These are phyloP conservation scores for Cylloceria caligata DNA, from an alignment of 2,888 invertebrate genomes.

Conservation along the genomic window DNA sequence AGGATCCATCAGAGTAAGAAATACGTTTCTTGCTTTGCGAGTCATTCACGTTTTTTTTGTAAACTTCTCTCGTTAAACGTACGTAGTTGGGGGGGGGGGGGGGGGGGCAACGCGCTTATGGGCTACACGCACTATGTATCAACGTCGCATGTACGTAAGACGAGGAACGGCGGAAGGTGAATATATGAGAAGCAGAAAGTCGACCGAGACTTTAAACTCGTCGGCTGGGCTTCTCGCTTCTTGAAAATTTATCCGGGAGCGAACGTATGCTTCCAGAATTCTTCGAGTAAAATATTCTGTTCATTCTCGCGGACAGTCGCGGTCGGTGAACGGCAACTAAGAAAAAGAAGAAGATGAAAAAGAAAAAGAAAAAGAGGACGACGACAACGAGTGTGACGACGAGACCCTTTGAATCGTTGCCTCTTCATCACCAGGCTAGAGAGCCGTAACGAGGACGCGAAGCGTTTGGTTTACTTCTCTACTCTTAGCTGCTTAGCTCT, in stretches of 20 bases:
- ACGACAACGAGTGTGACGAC: slow-evolving; percentile 37
- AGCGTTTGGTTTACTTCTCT: slow-evolving; percentile 34
- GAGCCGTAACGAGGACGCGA: slow-evolving; percentile 57
- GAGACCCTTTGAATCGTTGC: slow-evolving; percentile 63
- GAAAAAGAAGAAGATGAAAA: slow-evolving; percentile 28
- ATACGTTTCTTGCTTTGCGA: slow-evolving; percentile 28
- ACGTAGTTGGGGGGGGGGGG: too few relatives aligned
- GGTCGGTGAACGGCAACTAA: slow-evolving; percentile 29
- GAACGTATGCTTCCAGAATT: slow-evolving; percentile 34
- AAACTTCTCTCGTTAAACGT: slow-evolving; percentile 8
- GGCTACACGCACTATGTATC: background rate
- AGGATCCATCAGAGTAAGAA: slow-evolving; percentile 49
- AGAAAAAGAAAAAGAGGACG: background rate
- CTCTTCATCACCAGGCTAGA: slow-evolving; percentile 61
- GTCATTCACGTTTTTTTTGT: slow-evolving; percentile 33
- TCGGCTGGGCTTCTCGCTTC: background rate
- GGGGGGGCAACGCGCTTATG: background rate
- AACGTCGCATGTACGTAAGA: slow-evolving; percentile 22
- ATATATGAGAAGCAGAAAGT: background rate
- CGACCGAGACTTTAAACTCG: background rate
- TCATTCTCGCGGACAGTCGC: slow-evolving; percentile 39
- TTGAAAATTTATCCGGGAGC: slow-evolving; percentile 26
- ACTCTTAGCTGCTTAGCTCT: slow-evolving; percentile 21
- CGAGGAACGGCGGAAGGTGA: background rate
- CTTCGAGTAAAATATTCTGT: slow-evolving; percentile 57